These are phyloP conservation scores for Aricia agestis DNA, from an alignment of 1,140 invertebrate genomes.

Conservation along the genomic window DNA sequence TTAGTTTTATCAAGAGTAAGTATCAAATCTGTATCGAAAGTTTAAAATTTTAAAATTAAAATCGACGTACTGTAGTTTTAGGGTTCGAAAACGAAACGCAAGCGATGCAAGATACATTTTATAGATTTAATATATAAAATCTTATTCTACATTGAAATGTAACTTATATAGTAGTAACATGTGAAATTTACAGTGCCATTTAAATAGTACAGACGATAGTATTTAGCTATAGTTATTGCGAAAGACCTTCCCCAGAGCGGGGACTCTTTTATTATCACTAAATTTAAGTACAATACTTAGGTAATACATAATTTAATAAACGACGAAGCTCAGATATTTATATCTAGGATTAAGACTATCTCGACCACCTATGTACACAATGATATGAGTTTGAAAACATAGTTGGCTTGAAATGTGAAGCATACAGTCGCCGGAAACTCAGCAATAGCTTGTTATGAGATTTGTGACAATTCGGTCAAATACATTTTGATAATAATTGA, in stretches of 20 bases:
- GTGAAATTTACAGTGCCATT: conserved; percentile 72
- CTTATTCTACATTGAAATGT: conserved; percentile 70
- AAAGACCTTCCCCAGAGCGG: conserved; percentile 50
- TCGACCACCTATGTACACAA: conserved; percentile 65
- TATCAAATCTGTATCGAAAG: too few relatives aligned
- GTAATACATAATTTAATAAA: conserved; percentile 63
- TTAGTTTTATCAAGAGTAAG: too few relatives aligned
- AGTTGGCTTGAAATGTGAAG: conserved; percentile 16
- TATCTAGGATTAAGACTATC: conserved; percentile 62
- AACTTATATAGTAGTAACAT: conserved; percentile 72
- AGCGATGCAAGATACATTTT: conserved; percentile 67
- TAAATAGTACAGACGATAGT: conserved; percentile 68
- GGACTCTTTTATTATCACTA: conserved; percentile 58
- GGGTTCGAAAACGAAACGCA: conserved; percentile 42
- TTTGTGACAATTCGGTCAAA: not conserved
- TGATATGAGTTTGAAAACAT: conserved; percentile 66
- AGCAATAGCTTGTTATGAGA: not conserved
- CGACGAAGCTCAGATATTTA: conserved; percentile 73
- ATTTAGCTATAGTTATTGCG: conserved; percentile 74
- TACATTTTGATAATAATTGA: not conserved
- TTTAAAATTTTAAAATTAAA: too few relatives aligned
- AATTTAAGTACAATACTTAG: conserved; percentile 66
- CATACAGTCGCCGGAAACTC: not conserved
- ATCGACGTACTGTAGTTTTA: too few relatives aligned
- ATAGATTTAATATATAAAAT: conserved; percentile 76